A percentile compares a stretch with the other conserved stretches of the same genome.
phyloP scores from a whole-genome alignment of 2,797 vertebrate species.

The Hipposideros larvatus region DNA sequence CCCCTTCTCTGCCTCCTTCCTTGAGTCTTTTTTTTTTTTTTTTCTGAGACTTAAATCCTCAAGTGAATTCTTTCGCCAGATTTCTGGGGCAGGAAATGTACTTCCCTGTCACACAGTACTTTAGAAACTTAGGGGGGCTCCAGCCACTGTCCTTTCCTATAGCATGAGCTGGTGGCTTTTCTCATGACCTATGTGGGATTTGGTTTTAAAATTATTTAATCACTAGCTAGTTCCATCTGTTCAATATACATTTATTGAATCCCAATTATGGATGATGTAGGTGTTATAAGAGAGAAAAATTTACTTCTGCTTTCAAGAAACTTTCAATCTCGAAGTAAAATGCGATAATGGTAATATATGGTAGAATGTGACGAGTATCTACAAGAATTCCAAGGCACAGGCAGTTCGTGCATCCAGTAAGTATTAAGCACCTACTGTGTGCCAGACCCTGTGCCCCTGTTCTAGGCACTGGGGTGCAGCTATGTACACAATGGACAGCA shows the following conservation, averaged over 20 bases:
- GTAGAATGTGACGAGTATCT: background rate
- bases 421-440: accelerated
- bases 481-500: background rate
- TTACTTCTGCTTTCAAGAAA: constrained; percentile 13
- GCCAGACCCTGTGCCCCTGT: background rate
- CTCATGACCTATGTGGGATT: background rate
- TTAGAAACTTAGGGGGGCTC: constrained; percentile 83
- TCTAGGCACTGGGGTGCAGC: background rate
- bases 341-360: background rate
- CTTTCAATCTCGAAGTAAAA: background rate
- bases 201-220: constrained; percentile 40
- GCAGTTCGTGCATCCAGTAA: background rate
- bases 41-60: constrained; percentile 85
- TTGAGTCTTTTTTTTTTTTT: constrained; percentile 85
- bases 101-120: constrained; percentile 82
- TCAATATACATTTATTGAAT: background rate
- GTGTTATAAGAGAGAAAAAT: background rate
- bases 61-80: constrained; percentile 86
- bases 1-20: constrained; percentile 81
- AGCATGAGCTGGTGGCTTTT: background rate
- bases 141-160: constrained; percentile 61
- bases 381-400: background rate
- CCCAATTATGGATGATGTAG: background rate
- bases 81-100: constrained; percentile 87
- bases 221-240: background rate